Percentiles rank a stretch among this genome's conserved stretches.
Evolutionary conservation across 1,140 invertebrate species (phyloP).

Genomic region (Copidosoma floridanum): DNA sequence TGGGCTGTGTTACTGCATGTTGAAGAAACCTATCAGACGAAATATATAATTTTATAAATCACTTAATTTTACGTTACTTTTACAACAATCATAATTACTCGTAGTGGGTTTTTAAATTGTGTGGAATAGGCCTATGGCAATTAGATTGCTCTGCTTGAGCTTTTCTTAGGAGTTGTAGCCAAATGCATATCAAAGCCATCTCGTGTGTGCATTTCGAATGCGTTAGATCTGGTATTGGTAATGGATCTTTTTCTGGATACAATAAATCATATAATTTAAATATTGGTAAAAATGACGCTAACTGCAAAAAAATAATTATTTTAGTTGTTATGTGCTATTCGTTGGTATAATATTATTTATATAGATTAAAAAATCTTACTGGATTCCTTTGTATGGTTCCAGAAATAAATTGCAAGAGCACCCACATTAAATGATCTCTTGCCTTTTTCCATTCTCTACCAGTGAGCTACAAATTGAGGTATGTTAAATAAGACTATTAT

Average conservation of each 20-base stretch:
- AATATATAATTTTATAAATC: slow-evolving; percentile 3
- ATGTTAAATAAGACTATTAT: slow-evolving; percentile 1
- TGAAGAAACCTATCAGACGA: slow-evolving; percentile 70
- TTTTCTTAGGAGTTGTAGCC: slow-evolving; percentile 94
- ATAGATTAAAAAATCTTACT: slow-evolving; percentile 52
- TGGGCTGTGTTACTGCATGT: slow-evolving; percentile 71
- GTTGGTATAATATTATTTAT: neutral
- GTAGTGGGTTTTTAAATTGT: slow-evolving; percentile 79
- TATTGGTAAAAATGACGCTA: slow-evolving; percentile 87
- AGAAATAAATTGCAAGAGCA: slow-evolving; percentile 92
- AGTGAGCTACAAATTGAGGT: slow-evolving; percentile 65
- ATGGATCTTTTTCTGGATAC: slow-evolving; percentile 87
- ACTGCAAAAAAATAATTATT: slow-evolving; percentile 48
- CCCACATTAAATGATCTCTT: slow-evolving; percentile 95
- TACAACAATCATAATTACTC: no score
- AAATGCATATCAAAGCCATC: slow-evolving; percentile 93
- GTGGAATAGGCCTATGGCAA: slow-evolving; percentile 76
- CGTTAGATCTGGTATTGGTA: slow-evolving; percentile 85
- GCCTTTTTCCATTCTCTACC: slow-evolving; percentile 82
- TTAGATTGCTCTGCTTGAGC: slow-evolving; percentile 79
- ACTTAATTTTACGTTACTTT: no score
- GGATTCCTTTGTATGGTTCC: slow-evolving; percentile 95
- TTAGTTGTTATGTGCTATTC: neutral
- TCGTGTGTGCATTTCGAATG: slow-evolving; percentile 85
- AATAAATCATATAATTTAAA: slow-evolving; percentile 89